phyloP scores from a whole-genome alignment of 2,797 vertebrate genomes.

The Gymnopithys bicolor region DNA sequence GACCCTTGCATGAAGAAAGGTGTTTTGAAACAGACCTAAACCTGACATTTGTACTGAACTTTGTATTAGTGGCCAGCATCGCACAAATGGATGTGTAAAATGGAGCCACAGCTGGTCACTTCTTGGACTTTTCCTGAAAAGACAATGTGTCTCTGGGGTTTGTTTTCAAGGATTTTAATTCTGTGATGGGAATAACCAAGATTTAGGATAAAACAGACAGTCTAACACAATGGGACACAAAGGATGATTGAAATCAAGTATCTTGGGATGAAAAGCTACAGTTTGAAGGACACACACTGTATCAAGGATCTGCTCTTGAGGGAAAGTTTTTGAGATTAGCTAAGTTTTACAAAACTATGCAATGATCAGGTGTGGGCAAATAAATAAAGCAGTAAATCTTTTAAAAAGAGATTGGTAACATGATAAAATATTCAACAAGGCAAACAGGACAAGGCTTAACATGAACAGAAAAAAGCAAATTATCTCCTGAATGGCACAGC shows the following conservation, averaged over 20 bases:
- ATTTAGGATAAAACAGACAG: background rate
- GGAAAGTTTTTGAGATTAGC: background rate
- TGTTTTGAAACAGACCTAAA: background rate
- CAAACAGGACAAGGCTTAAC: background rate
- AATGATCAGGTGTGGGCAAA: background rate
- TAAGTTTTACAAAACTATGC: background rate
- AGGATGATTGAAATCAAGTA: background rate
- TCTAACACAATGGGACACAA: background rate
- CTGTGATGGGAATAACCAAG: background rate
- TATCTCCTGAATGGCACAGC: background rate
- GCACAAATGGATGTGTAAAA: background rate
- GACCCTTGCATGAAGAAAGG: background rate
- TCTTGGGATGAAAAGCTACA: background rate
- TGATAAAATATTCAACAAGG: constrained; percentile 30
- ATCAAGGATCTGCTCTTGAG: background rate
- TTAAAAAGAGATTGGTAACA: background rate
- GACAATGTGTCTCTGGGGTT: background rate
- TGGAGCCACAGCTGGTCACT: background rate
- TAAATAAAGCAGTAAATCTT: background rate
- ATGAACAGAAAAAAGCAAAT: background rate
- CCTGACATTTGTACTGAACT: background rate
- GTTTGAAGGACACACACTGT: background rate
- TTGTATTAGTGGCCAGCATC: background rate
- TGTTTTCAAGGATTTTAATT: background rate
- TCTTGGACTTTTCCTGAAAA: background rate